Conservation (phyloP, 2,888 invertebrate genomes). For the Pheosia tremula region DNA sequence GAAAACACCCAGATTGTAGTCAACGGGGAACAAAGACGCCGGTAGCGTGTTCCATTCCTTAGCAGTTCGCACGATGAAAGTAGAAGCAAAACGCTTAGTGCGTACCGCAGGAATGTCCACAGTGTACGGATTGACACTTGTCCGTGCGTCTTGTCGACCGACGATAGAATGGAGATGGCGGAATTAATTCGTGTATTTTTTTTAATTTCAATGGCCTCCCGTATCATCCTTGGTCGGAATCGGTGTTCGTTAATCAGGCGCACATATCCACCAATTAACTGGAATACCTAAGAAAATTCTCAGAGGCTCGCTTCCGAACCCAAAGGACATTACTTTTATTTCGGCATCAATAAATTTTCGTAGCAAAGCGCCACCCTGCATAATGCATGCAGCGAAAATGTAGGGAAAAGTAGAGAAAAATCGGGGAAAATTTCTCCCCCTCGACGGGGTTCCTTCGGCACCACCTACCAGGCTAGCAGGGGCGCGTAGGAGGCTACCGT, state of each 20-base stretch:
- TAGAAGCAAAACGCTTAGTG: too few species aligned
- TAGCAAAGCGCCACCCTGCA: slow-evolving; percentile 64
- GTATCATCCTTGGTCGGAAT: too few species aligned
- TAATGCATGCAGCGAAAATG: slow-evolving; percentile 75
- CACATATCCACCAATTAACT: slow-evolving; percentile 20
- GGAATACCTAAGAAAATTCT: slow-evolving; percentile 25
- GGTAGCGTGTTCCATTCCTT: too few species aligned
- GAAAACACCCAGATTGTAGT: too few species aligned
- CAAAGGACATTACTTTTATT: slow-evolving; percentile 65
- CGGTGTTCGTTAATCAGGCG: not conserved
- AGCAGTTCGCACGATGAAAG: too few species aligned
- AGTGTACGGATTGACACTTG: too few species aligned
- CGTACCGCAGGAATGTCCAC: too few species aligned
- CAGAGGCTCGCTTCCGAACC: slow-evolving; percentile 30
- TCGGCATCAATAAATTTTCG: slow-evolving; percentile 73
- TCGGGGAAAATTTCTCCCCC: slow-evolving; percentile 67
- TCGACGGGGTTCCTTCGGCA: slow-evolving; percentile 66
- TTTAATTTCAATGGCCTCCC: too few species aligned
- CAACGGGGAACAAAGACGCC: too few species aligned
- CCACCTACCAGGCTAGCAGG: slow-evolving; percentile 75
- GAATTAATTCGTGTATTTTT: too few species aligned
- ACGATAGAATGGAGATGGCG: too few species aligned
- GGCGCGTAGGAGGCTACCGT: slow-evolving; percentile 68
- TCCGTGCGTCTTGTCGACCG: too few species aligned
- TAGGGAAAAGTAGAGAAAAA: slow-evolving; percentile 69